These are phyloP conservation scores for Acrobasis repandana DNA, from an alignment of 2,888 invertebrate species.

Conservation along the genomic window DNA sequence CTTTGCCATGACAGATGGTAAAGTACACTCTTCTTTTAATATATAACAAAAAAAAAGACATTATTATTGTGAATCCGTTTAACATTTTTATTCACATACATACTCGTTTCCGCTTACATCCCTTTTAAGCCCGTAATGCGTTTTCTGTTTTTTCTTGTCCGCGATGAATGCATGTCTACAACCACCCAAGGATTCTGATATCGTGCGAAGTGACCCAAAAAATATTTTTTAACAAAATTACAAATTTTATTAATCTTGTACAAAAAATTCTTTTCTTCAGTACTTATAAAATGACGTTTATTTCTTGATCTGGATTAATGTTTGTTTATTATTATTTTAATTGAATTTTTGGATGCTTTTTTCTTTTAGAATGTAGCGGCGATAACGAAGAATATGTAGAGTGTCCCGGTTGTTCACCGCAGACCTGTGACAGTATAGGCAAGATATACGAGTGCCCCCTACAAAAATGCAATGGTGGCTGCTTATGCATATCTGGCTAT, in stretches of 20 bases:
- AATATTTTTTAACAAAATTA: too few species aligned
- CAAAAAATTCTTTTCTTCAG: too few species aligned
- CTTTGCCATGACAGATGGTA: background rate
- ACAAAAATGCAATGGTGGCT: background rate
- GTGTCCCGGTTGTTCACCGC: slow-evolving; percentile 1
- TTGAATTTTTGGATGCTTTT: background rate
- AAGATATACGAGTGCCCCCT: background rate
- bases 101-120: too few species aligned
- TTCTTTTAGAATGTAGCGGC: background rate
- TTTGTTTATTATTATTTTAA: background rate
- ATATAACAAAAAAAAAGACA: background rate
- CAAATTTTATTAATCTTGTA: too few species aligned
- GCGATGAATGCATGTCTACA: too few species aligned
- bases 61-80: background rate
- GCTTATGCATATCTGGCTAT: slow-evolving; percentile 10
- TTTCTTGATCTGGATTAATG: background rate
- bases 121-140: too few species aligned
- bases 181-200: too few species aligned
- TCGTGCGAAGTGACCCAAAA: too few species aligned
- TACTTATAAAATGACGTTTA: too few species aligned
- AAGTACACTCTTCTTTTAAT: background rate
- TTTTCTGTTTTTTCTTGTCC: too few species aligned
- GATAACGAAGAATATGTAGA: slow-evolving; percentile 14
- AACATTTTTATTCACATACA: too few species aligned
- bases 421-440: slow-evolving; percentile 10